Percentiles rank a stretch among this genome's conserved stretches.
phyloP scores from a whole-genome alignment of 2,888 invertebrate species.

The Phaedon cochleariae region DNA sequence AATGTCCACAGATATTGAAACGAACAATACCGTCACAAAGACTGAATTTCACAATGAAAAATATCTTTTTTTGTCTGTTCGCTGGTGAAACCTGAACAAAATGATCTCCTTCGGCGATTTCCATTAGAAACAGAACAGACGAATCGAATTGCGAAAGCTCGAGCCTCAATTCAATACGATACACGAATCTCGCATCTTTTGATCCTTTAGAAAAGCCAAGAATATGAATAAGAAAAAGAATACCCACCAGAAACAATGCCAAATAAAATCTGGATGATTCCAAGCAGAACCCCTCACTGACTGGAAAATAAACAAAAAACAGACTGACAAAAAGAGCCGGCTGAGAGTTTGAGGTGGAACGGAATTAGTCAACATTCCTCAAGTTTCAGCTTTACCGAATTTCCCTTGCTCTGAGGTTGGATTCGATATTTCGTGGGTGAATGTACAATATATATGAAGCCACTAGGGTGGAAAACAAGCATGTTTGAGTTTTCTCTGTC shows the following conservation, averaged over 20 bases:
- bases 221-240: constrained; percentile 15
- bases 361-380: constrained; percentile 18
- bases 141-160: not conserved
- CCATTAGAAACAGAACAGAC: not conserved
- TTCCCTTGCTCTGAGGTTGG: constrained; percentile 12
- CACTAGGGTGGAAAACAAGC: constrained; percentile 4
- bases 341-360: not conserved
- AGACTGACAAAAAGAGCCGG: constrained; percentile 1
- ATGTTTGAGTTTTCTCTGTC: constrained; percentile 5
- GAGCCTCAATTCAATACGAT: not conserved
- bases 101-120: too few relatives aligned
- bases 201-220: not conserved
- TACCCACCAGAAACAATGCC: constrained; percentile 12
- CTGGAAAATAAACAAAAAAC: constrained; percentile 19
- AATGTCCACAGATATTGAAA: too few relatives aligned
- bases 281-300: not conserved
- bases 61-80: too few relatives aligned
- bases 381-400: constrained; percentile 15
- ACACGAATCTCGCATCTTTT: not conserved
- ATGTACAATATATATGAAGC: not conserved
- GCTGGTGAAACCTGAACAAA: too few relatives aligned
- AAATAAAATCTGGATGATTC: constrained; percentile 20
- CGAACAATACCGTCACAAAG: too few relatives aligned
- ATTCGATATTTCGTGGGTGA: constrained; percentile 21
- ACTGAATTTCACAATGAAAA: too few relatives aligned